These are phyloP conservation scores for Loripinus fragilis DNA, from an alignment of 2,888 invertebrate genomes.

Conservation along the genomic window DNA sequence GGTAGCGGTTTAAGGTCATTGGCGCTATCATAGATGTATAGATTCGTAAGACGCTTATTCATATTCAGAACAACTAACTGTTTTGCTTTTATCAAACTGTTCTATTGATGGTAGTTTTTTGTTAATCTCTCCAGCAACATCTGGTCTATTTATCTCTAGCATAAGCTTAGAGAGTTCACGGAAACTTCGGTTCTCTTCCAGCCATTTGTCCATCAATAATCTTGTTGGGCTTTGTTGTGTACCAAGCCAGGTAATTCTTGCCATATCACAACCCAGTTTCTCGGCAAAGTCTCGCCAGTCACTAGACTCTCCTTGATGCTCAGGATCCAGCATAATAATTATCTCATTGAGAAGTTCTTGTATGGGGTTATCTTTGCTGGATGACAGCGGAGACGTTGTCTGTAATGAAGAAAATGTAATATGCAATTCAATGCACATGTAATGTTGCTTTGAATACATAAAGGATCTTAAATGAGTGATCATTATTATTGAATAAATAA, in stretches of 20 bases:
- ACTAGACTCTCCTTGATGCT: conserved; percentile 33
- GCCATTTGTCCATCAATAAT: conserved; percentile 52
- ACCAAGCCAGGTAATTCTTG: conserved; percentile 59
- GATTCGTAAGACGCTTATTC: too few relatives aligned
- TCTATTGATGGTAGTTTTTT: conserved; percentile 8
- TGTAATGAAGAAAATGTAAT: conserved; percentile 13
- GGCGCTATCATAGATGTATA: too few relatives aligned
- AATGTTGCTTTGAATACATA: too few relatives aligned
- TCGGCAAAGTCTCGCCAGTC: conserved; percentile 63
- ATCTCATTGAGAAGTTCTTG: conserved; percentile 45
- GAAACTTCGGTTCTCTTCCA: conserved; percentile 43
- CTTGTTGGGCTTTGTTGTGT: conserved; percentile 50
- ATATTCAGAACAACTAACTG: not conserved
- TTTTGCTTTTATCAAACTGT: not conserved
- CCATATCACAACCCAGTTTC: conserved; percentile 44
- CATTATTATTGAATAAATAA: too few relatives aligned
- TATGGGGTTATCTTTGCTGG: conserved; percentile 31
- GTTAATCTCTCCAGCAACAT: conserved; percentile 57
- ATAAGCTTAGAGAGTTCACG: conserved; percentile 49
- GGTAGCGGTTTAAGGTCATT: too few relatives aligned
- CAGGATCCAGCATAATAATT: conserved; percentile 52
- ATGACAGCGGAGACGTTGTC: conserved; percentile 32
- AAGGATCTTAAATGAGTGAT: too few relatives aligned
- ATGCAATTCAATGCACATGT: too few relatives aligned
- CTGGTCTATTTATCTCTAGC: conserved; percentile 51